A percentile compares a stretch with the other conserved stretches of the same genome.
Evolutionary conservation across 2,113 vertebrate genomes (phyloP).

Genomic region (Oryzias woworae): DNA sequence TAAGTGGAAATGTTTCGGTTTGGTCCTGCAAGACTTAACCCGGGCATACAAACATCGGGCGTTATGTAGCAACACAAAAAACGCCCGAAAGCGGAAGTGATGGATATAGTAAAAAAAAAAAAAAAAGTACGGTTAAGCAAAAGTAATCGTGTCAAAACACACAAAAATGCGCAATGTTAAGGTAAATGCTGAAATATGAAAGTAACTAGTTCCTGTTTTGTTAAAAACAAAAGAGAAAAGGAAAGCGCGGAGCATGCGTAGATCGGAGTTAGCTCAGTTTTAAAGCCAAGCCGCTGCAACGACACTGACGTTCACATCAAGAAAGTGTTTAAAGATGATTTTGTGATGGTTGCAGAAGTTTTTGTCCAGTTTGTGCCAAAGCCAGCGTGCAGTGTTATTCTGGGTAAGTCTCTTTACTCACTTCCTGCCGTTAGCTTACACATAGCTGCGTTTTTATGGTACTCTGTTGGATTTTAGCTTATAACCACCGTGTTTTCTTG

Average conservation of each 20-base stretch:
- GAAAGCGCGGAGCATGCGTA: neutral
- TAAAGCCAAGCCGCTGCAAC: constrained; percentile 9
- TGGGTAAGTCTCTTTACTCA: constrained; percentile 28
- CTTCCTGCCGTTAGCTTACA: neutral
- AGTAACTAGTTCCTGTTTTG: neutral
- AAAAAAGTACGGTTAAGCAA: neutral
- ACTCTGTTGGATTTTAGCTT: neutral
- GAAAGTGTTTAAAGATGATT: neutral
- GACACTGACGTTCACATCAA: constrained; percentile 1
- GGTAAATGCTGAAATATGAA: neutral
- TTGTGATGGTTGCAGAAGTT: constrained; percentile 22
- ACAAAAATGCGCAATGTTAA: no score
- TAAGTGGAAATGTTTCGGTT: fast-evolving
- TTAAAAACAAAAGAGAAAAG: neutral
- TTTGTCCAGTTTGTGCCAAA: neutral
- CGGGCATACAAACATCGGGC: fast-evolving
- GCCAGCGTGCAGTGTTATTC: neutral
- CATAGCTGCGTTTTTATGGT: neutral
- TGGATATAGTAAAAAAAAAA: constrained; percentile 12
- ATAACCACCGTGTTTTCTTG: no score
- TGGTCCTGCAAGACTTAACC: neutral
- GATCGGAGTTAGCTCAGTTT: neutral
- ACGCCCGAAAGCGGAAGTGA: constrained; percentile 71
- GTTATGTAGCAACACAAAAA: fast-evolving
- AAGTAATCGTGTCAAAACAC: neutral